Base-by-base conservation (phyloP, 2,113 vertebrate genomes). In the Gallinago paraguaiae region DNA sequence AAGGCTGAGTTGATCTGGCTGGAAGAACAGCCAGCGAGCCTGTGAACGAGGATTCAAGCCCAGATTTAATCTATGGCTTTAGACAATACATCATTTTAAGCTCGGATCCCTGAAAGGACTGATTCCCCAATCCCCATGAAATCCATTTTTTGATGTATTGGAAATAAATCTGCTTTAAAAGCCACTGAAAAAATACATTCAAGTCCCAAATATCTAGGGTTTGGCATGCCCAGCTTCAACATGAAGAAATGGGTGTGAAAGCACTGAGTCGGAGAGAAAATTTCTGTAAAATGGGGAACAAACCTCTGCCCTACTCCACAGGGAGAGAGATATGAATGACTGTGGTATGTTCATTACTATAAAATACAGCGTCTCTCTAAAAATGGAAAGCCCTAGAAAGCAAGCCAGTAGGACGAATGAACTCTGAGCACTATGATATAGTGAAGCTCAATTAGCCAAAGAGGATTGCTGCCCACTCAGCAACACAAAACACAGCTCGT, bases 311-410 rank as follows among this genome's bases (percentile, higher is more conserved):
- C 72, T 63, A 7, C 30, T 70, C 86, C 71, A 20, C 64, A 59
- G 82, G 50, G 57, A 53, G 72, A 83, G 71, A 78, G 17, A 16
- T 31, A 80, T 6, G 45, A 51, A 60, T 0, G 2, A 48, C 48
- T 61, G 76, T 0, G 5, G 28, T 46, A 15, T 43, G 43, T 28
- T 86, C 60, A 24, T 75, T 83, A 11, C 85, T 88, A 90, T 77
- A 92, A 64, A 63, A 77, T 86, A 53, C 75, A 25, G 37, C 2
- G 10, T 28, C 37, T 79, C 57, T 63, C 92, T 77, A 80, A 82
- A 96, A 88, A 76, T 60, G 46, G 72, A 74, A 92, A 93, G 75
- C 72, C 43, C 60, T n/a, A 88, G 76, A 92, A 82, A 68, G 86
- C 53, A 96, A 89, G 19, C 7, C 45, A 64, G 50, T 12, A 56